These are phyloP conservation scores for Papilio glaucus DNA, from an alignment of 1,140 invertebrate species.

Conservation along the genomic window DNA sequence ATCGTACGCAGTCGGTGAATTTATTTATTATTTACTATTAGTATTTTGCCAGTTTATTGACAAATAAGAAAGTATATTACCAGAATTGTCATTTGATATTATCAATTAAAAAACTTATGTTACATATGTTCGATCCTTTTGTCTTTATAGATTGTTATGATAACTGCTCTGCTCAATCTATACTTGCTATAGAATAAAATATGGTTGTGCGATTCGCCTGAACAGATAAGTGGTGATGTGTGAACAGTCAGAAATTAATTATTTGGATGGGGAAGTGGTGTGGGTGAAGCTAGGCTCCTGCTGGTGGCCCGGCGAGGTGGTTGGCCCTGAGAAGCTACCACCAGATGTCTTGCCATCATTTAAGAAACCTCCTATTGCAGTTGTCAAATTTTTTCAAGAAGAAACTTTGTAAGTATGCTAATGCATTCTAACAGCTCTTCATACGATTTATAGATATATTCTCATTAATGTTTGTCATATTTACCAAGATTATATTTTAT, in stretches of 20 bases:
- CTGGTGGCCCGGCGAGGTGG: slow-evolving; percentile 92
- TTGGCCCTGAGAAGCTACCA: slow-evolving; percentile 85
- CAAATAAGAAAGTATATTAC: slow-evolving; percentile 60
- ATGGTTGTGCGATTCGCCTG: slow-evolving; percentile 77
- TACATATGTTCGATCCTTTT: slow-evolving; percentile 37
- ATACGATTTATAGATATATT: not conserved
- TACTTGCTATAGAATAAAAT: slow-evolving; percentile 77
- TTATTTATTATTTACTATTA: slow-evolving; percentile 83
- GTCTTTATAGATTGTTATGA: slow-evolving; percentile 55
- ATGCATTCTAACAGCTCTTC: slow-evolving; percentile 41
- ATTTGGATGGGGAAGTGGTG: slow-evolving; percentile 89
- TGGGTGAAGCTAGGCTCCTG: slow-evolving; percentile 91
- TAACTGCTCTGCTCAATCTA: slow-evolving; percentile 68
- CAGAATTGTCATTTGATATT: slow-evolving; percentile 31
- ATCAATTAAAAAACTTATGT: slow-evolving; percentile 34
- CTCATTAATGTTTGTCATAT: not conserved
- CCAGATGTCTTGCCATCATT: slow-evolving; percentile 86
- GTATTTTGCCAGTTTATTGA: slow-evolving; percentile 79
- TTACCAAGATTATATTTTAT: not conserved
- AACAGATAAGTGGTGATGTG: slow-evolving; percentile 79
- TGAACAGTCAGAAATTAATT: slow-evolving; percentile 85
- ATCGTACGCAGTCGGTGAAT: slow-evolving; percentile 81
- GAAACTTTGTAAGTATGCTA: slow-evolving; percentile 88
- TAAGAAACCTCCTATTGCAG: slow-evolving; percentile 88
- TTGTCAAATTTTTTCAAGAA: slow-evolving; percentile 93